phyloP scores from a whole-genome alignment of 2,888 invertebrate genomes.

The Agriopis leucophaearia region DNA sequence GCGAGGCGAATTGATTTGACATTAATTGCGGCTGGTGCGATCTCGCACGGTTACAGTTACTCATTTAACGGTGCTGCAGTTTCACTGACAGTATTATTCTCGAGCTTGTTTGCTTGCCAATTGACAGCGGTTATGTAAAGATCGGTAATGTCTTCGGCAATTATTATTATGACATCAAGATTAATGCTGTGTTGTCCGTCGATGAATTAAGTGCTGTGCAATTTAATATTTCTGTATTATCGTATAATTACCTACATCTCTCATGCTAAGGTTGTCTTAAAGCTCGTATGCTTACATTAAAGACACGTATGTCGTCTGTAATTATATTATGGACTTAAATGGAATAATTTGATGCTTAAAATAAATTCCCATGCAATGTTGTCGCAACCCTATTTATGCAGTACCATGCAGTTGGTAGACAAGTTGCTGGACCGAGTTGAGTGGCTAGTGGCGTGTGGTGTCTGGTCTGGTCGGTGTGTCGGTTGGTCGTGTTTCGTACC shows the following conservation, averaged over 20 bases:
- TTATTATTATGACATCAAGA: slow-evolving; percentile 49
- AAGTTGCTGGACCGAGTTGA: slow-evolving; percentile 39
- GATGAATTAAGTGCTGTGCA: not conserved
- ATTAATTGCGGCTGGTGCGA: slow-evolving; percentile 71
- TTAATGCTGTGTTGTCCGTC: not conserved
- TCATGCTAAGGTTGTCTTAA: not conserved
- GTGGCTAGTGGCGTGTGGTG: slow-evolving; percentile 51
- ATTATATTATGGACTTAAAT: slow-evolving; percentile 50
- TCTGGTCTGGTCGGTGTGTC: slow-evolving; percentile 53
- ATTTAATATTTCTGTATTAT: not conserved
- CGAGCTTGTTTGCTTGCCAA: slow-evolving; percentile 55
- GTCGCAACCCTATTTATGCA: slow-evolving; percentile 79
- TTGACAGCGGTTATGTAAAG: slow-evolving; percentile 50
- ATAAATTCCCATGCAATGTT: slow-evolving; percentile 68
- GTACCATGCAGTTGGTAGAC: slow-evolving; percentile 57
- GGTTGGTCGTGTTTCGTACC: slow-evolving; percentile 51
- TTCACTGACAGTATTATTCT: slow-evolving; percentile 56
- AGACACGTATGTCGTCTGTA: slow-evolving; percentile 29
- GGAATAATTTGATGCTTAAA: slow-evolving; percentile 49
- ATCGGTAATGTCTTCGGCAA: slow-evolving; percentile 35
- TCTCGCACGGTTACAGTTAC: slow-evolving; percentile 67
- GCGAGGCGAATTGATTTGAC: slow-evolving; percentile 76
- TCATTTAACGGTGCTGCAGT: slow-evolving; percentile 70
- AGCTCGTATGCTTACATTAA: not conserved
- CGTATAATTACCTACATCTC: not conserved